Base-by-base conservation (phyloP, 2,113 vertebrate species). In the Peromyscus maniculatus region DNA sequence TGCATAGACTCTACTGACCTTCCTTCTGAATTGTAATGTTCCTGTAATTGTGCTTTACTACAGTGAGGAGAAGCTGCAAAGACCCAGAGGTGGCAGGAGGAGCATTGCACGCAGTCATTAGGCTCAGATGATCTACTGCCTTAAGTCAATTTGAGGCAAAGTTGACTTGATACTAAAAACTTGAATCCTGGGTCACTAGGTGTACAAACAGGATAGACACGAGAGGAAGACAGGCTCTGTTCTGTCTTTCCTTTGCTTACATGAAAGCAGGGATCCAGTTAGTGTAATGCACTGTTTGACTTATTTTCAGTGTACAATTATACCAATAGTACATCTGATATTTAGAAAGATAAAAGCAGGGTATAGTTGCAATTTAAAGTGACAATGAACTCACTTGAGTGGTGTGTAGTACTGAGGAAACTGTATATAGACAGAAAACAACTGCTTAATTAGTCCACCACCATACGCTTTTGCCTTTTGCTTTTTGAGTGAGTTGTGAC, bases 1-100 rank as follows among this genome's bases (percentile, higher is more conserved):
- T 99, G 99, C 99, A 99, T 98, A 99, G 99, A 98, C 99, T 97
- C 97, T 96, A 97, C 98, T 98, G 98, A 98, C 98, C 98, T 98
- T 98, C 98, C 98, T 97, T 98, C 97, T 96, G 97, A 98, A 97
- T 84, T 94, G 96, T 87, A 79, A 96, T 96, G 94, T 93, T 93
- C 83, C 98, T 95, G 98, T 98, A 96, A 94, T 98, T 99, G 99
- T 98, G 99, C 99, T 99, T 99, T 97, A 95, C 98, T 97, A 88
- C 87, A 74, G 91, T 95, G 93, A 97, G 98, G 98, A 97, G 94
- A 96, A 97, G 98, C 98, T 91, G 98, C 98, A 91, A 96, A 97
- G 98, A 95, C 95, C 97, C 92, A 87, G 97, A 98, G 96, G 97
- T 59, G 97, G 98, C 95, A 83, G 98, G 91, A 67, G 97, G 97